Conservation (phyloP, 2,113 vertebrate species). For the Monopterus albus region DNA sequence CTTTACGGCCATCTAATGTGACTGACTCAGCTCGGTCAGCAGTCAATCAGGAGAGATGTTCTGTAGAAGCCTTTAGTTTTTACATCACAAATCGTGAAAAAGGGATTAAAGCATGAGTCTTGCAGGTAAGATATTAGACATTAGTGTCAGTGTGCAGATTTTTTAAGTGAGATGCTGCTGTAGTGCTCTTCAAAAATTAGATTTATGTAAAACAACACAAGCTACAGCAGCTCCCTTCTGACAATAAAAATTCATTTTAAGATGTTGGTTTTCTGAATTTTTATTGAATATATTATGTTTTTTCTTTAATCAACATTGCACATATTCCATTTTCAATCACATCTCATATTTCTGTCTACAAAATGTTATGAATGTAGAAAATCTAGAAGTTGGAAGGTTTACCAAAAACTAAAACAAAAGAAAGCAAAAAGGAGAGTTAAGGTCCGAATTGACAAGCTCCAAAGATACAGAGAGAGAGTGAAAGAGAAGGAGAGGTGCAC, state of each 20-base stretch:
- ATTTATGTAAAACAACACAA: neutral
- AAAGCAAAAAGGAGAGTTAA: slow-evolving; percentile 48
- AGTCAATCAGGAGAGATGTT: neutral
- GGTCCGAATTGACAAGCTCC: slow-evolving; percentile 72
- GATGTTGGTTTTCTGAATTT: slow-evolving; percentile 72
- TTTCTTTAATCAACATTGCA: slow-evolving; percentile 87
- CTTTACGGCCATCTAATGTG: too few species aligned
- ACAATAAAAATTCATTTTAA: slow-evolving; percentile 23
- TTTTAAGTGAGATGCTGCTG: neutral
- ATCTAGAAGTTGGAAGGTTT: slow-evolving; percentile 78
- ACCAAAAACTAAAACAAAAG: slow-evolving; percentile 54
- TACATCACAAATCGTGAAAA: neutral
- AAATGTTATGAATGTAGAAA: slow-evolving; percentile 88
- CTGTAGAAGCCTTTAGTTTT: neutral
- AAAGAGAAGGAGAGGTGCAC: slow-evolving; percentile 62
- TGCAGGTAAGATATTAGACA: neutral
- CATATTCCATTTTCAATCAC: slow-evolving; percentile 86
- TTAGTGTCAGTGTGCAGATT: neutral
- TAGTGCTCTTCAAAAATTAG: neutral
- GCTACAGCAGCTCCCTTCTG: neutral
- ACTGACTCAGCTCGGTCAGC: too few species aligned
- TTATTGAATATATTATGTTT: slow-evolving; percentile 86
- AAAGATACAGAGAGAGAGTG: slow-evolving; percentile 66
- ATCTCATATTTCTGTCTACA: slow-evolving; percentile 88
- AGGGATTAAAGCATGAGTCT: neutral